These are phyloP conservation scores for Zaprionus lachaisei DNA, from an alignment of 1,140 invertebrate species.

Conservation along the genomic window DNA sequence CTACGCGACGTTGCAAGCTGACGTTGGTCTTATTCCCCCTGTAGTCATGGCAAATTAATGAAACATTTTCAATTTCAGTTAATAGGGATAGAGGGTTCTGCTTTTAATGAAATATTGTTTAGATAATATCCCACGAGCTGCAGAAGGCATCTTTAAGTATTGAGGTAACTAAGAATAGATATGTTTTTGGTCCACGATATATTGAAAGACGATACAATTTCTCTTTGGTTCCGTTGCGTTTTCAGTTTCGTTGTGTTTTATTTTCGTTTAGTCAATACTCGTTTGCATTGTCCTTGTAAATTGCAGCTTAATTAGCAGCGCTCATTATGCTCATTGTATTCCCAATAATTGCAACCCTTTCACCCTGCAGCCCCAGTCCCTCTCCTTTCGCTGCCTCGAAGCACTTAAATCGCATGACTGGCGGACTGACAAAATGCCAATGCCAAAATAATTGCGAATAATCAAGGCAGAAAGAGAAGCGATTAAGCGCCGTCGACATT, in stretches of 20 bases:
- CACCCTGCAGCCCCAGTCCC: background rate
- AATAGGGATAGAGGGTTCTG: background rate
- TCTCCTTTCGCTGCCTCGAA: background rate
- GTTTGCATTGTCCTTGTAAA: constrained; percentile 13
- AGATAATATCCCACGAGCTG: background rate
- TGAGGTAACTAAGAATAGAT: too few relatives aligned
- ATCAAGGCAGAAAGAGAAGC: constrained; percentile 15
- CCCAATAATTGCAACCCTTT: constrained; percentile 15
- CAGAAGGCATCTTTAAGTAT: too few relatives aligned
- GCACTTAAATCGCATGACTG: constrained; percentile 57
- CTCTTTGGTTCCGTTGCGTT: background rate
- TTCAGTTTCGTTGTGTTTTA: background rate
- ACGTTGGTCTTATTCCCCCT: background rate
- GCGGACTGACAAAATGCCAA: constrained; percentile 42
- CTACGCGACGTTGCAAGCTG: background rate
- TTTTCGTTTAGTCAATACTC: background rate
- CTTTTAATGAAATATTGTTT: background rate
- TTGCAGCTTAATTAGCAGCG: constrained; percentile 9
- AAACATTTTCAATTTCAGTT: constrained; percentile 2
- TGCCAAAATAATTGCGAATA: constrained; percentile 69
- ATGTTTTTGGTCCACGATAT: too few relatives aligned
- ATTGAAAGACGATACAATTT: too few relatives aligned
- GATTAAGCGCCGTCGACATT: constrained; percentile 28
- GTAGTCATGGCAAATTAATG: background rate
- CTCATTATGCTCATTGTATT: constrained; percentile 16